Evolutionary conservation across 2,797 vertebrate genomes (phyloP).

Genomic region (Pristis pectinata): DNA sequence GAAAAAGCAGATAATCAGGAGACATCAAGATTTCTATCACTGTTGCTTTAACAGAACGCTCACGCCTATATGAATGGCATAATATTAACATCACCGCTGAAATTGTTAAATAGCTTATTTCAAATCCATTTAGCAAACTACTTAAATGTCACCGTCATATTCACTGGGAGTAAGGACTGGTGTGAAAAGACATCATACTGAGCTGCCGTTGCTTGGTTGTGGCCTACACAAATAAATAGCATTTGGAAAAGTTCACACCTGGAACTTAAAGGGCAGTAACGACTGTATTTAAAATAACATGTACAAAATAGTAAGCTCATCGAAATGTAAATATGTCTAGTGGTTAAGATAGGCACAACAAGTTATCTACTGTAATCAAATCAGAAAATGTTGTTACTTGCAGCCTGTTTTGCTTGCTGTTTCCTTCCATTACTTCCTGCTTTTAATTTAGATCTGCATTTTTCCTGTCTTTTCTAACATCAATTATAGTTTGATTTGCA

Average conservation of each 20-base stretch:
- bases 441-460: background rate
- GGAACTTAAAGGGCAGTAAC: background rate
- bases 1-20: background rate
- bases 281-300: background rate
- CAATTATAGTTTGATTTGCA: background rate
- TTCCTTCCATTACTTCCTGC: background rate
- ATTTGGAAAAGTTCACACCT: background rate
- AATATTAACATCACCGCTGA: background rate
- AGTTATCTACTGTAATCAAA: background rate
- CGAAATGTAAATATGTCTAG: background rate
- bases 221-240: background rate
- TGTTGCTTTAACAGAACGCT: background rate
- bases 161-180: background rate
- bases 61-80: background rate
- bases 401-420: background rate
- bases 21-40: background rate
- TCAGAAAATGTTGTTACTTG: background rate
- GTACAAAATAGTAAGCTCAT: background rate
- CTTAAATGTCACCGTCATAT: background rate
- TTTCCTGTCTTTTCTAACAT: background rate
- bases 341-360: background rate
- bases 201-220: background rate
- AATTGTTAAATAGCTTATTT: background rate
- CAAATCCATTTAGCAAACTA: background rate
- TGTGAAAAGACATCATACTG: background rate